Evolutionary conservation across 2,113 vertebrate genomes (phyloP).

Genomic region (Boulengeromyrus knoepffleri): DNA sequence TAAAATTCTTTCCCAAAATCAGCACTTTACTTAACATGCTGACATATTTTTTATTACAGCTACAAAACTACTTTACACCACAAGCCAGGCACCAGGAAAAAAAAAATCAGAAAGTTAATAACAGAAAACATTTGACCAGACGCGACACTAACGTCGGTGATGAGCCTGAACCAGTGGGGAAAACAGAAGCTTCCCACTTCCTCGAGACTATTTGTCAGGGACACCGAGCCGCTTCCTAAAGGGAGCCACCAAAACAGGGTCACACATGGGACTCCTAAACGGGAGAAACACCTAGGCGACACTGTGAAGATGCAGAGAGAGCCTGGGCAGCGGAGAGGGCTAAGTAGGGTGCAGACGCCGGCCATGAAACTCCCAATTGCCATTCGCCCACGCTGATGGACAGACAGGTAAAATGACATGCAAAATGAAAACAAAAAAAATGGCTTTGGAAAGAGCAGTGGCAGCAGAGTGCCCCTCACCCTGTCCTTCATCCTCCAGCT

Average conservation of each 20-base stretch:
- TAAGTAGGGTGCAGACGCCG: background rate
- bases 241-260: background rate
- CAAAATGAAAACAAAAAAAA: background rate
- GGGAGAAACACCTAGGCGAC: background rate
- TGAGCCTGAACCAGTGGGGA: background rate
- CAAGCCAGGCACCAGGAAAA: background rate
- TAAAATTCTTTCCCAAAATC: background rate
- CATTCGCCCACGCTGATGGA: background rate
- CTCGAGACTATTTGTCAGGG: background rate
- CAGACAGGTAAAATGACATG: background rate
- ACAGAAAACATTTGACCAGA: background rate
- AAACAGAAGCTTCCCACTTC: background rate
- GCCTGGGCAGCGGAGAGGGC: background rate
- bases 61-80: background rate
- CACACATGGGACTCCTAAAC: background rate
- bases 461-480: slow-evolving; percentile 56
- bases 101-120: background rate
- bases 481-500: slow-evolving; percentile 99
- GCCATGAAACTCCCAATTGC: background rate
- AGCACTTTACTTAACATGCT: background rate
- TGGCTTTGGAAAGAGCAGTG: background rate
- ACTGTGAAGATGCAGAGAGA: background rate
- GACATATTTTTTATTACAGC: background rate
- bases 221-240: background rate
- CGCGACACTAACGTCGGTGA: background rate